A percentile compares a stretch with the other conserved stretches of the same genome.
Conservation (phyloP, 2,797 vertebrate genomes). For the Graptemys geographica region DNA sequence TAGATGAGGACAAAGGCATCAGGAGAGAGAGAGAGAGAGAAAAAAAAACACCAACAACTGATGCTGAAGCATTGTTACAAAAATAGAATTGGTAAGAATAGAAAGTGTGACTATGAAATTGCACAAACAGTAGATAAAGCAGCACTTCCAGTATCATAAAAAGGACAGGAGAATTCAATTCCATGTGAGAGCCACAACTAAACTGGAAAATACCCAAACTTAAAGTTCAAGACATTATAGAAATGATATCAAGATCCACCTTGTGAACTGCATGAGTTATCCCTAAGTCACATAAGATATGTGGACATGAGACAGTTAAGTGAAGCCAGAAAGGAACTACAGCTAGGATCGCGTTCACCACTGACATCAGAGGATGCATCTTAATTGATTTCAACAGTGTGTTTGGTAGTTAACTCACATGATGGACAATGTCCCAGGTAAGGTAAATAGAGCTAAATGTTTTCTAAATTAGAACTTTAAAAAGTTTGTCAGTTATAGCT, state of each 20-base stretch:
- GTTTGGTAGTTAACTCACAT: not conserved
- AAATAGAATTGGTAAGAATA: not conserved
- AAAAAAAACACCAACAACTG: not conserved
- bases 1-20: not conserved
- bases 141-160: not conserved
- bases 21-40: not conserved
- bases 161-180: not conserved
- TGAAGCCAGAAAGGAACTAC: not conserved
- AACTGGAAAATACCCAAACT: not conserved
- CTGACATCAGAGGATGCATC: not conserved
- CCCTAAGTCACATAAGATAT: not conserved
- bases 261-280: not conserved
- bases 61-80: not conserved
- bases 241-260: not conserved
- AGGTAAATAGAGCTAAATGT: not conserved
- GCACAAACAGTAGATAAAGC: too few species aligned
- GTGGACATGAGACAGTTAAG: not conserved
- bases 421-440: not conserved
- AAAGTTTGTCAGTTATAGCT: not conserved
- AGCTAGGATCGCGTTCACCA: not conserved
- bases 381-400: not conserved
- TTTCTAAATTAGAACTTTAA: not conserved
- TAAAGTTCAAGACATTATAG: not conserved
- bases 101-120: not conserved
- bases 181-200: not conserved